Conservation (phyloP, 2,888 invertebrate species). For the Xestia sexstrigata region DNA sequence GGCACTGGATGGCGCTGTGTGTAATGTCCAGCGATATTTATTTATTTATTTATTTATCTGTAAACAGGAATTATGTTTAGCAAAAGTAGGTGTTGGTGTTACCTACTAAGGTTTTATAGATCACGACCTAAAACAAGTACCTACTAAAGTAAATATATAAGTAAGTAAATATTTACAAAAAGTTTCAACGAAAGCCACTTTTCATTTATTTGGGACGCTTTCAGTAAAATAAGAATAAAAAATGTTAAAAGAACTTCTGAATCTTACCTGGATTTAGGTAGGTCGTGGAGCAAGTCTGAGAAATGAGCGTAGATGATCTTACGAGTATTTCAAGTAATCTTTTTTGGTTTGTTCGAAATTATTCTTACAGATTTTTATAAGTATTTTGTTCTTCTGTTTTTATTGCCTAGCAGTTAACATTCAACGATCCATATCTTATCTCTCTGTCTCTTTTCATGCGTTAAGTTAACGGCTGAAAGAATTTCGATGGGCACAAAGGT, state of each 20-base stretch:
- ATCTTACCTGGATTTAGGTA: slow-evolving; percentile 20
- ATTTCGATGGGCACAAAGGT: too few species aligned
- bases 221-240: not conserved
- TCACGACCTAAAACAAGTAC: not conserved
- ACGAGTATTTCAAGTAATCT: not conserved
- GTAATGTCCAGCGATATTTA: too few species aligned
- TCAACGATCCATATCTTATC: not conserved
- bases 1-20: too few species aligned
- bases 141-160: too few species aligned
- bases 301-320: not conserved
- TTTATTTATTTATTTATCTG: too few species aligned
- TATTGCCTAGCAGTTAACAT: not conserved
- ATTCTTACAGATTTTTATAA: not conserved
- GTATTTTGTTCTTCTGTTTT: not conserved
- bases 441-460: not conserved
- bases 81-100: too few species aligned
- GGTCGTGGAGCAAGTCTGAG: not conserved
- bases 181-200: slow-evolving; percentile 4
- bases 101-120: not conserved
- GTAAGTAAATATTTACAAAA: slow-evolving; percentile 1
- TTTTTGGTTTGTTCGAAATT: not conserved
- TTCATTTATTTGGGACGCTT: slow-evolving; percentile 16
- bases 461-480: too few species aligned
- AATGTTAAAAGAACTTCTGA: not conserved
- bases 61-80: too few species aligned